Evolutionary conservation across 2,797 vertebrate species (phyloP).

Genomic region (Anguilla megastoma): DNA sequence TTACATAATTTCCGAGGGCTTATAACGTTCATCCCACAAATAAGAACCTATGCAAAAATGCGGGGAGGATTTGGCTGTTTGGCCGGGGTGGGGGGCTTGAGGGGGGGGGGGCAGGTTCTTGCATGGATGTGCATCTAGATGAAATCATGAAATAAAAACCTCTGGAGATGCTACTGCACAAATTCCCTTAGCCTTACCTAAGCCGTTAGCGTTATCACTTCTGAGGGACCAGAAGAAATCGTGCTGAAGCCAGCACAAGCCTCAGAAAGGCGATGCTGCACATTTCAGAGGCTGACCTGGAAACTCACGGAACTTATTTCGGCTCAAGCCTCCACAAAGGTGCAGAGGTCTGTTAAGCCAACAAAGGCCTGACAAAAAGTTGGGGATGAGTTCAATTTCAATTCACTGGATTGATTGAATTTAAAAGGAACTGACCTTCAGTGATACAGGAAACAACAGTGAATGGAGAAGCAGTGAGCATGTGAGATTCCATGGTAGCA

Average conservation of each 20-base stretch:
- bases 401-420: neutral
- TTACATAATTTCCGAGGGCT: slow-evolving; percentile 1
- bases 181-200: neutral
- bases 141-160: neutral
- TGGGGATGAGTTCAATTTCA: neutral
- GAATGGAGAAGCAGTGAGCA: neutral
- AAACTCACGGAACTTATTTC: neutral
- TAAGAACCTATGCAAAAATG: neutral
- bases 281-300: neutral
- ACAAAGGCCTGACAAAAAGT: neutral
- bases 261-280: neutral
- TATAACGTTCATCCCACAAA: neutral
- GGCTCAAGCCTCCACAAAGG: neutral
- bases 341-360: neutral
- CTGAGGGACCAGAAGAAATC: neutral
- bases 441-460: neutral
- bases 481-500: neutral
- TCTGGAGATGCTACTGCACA: neutral
- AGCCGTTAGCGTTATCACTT: neutral
- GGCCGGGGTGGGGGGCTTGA: neutral
- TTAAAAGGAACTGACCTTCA: neutral
- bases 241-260: neutral
- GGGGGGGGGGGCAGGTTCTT: neutral
- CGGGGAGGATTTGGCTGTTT: slow-evolving; percentile 19
- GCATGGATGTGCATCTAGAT: neutral